Conservation (phyloP, 2,797 vertebrate species). For the Darevskia mixta region DNA sequence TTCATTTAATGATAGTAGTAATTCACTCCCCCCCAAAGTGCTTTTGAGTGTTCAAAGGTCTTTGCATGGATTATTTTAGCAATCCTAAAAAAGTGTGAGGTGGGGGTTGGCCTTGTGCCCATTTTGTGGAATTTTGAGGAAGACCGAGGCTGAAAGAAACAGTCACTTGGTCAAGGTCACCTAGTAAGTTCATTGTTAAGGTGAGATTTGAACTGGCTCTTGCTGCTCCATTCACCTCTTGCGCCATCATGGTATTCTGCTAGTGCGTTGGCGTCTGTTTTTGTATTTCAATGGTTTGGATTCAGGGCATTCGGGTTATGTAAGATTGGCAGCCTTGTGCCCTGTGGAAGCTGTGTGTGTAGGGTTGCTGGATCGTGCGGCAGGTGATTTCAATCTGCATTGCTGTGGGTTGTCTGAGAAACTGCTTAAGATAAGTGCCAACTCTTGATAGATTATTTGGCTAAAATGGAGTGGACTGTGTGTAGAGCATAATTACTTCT, state of each 20-base stretch:
- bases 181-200: background rate
- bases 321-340: background rate
- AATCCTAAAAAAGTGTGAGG: background rate
- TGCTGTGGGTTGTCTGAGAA: background rate
- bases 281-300: background rate
- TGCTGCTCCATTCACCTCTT: background rate
- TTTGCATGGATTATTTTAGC: background rate
- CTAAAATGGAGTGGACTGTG: conserved; percentile 11
- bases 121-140: background rate
- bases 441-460: background rate
- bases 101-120: background rate
- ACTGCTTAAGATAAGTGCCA: background rate
- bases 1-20: background rate
- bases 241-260: background rate
- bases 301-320: background rate
- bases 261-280: background rate
- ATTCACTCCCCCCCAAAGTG: too few species aligned
- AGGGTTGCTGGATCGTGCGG: background rate
- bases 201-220: background rate
- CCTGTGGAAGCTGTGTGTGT: background rate
- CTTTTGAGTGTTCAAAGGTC: background rate
- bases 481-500: conserved; percentile 18
- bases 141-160: background rate
- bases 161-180: background rate
- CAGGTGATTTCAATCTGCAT: background rate